These are phyloP conservation scores for Ciconia maguari DNA, from an alignment of 2,113 vertebrate species.

Conservation along the genomic window DNA sequence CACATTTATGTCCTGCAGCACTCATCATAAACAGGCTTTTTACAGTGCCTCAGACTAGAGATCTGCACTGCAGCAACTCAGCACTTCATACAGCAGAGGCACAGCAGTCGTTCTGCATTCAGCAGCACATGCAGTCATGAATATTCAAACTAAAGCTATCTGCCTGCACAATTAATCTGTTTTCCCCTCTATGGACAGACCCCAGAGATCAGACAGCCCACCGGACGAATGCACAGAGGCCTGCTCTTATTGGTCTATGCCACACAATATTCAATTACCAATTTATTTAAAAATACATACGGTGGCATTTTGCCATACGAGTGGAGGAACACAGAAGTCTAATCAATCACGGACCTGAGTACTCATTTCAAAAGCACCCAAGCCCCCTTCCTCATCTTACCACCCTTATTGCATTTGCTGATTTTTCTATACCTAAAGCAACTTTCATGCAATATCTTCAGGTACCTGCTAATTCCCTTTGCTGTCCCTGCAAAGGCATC, in stretches of 20 bases:
- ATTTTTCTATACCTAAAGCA: neutral
- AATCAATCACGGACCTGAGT: neutral
- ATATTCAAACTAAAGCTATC: neutral
- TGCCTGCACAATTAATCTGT: neutral
- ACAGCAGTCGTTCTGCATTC: neutral
- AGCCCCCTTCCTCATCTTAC: neutral
- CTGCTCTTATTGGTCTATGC: neutral
- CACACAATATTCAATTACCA: neutral
- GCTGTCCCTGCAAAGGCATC: neutral
- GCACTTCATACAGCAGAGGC: neutral
- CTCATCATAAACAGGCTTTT: neutral
- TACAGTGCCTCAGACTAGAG: neutral
- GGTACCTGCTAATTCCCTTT: neutral
- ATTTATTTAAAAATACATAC: neutral
- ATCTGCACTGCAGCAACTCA: slow-evolving; percentile 54
- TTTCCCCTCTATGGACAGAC: neutral
- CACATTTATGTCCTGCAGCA: neutral
- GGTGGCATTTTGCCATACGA: neutral
- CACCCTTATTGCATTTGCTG: neutral
- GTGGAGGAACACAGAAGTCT: neutral
- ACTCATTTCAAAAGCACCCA: neutral
- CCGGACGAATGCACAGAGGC: neutral
- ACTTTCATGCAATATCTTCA: rapidly evolving
- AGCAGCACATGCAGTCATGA: neutral
- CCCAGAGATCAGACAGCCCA: neutral